These are phyloP conservation scores for Pseudopodoces humilis DNA, from an alignment of 2,113 vertebrate genomes.

Conservation along the genomic window DNA sequence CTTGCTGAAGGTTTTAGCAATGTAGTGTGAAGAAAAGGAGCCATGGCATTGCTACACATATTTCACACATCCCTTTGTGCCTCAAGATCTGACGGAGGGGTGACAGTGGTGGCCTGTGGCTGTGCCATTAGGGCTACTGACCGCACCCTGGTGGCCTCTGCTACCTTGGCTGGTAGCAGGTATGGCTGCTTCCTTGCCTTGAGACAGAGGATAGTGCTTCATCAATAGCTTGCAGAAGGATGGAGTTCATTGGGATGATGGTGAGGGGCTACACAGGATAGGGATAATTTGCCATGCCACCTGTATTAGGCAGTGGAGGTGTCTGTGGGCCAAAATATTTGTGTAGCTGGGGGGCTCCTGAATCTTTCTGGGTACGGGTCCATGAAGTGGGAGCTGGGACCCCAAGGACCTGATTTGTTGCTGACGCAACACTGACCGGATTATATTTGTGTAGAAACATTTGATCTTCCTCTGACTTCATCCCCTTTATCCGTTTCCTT, in stretches of 20 bases:
- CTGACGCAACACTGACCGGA: background rate
- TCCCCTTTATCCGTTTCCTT: background rate
- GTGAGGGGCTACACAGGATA: background rate
- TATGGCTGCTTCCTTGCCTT: background rate
- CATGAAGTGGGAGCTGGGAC: background rate
- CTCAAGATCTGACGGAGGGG: background rate
- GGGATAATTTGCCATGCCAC: too few species aligned
- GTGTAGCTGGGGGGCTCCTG: background rate
- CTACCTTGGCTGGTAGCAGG: background rate
- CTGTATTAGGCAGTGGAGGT: accelerated
- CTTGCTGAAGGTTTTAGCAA: background rate
- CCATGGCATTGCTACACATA: accelerated
- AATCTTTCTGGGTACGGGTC: background rate
- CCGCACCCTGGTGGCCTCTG: background rate
- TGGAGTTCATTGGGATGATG: background rate
- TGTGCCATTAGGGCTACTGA: background rate
- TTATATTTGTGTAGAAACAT: background rate
- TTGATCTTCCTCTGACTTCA: background rate
- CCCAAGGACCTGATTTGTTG: background rate
- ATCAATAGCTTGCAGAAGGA: background rate
- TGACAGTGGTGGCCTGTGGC: background rate
- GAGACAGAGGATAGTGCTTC: background rate
- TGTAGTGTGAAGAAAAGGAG: background rate
- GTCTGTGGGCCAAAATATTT: background rate
- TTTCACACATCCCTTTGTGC: background rate